phyloP scores from a whole-genome alignment of 2,888 invertebrate genomes.

The Sisyra terminalis region DNA sequence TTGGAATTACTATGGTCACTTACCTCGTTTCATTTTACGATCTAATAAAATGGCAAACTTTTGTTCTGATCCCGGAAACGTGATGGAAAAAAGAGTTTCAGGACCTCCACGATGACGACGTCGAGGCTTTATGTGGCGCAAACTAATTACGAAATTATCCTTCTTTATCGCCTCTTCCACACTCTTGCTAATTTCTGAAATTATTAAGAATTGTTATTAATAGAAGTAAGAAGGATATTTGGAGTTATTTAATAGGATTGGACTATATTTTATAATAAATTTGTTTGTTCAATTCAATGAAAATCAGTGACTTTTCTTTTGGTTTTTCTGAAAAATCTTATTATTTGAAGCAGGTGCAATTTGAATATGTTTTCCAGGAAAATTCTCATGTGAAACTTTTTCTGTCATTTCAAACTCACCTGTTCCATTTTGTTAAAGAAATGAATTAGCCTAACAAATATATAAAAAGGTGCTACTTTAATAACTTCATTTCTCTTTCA shows the following conservation, averaged over 20 bases:
- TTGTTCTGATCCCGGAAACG: constrained; percentile 33
- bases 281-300: too few relatives aligned
- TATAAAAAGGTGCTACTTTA: too few relatives aligned
- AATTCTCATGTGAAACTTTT: too few relatives aligned
- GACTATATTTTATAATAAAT: too few relatives aligned
- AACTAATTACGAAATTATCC: constrained; percentile 33
- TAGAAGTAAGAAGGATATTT: neutral
- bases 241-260: too few relatives aligned
- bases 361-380: too few relatives aligned
- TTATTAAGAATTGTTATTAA: neutral
- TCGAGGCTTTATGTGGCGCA: constrained; percentile 33
- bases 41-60: constrained; percentile 37
- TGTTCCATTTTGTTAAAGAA: too few relatives aligned
- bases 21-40: constrained; percentile 34
- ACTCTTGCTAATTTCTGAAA: constrained; percentile 30
- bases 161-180: constrained; percentile 32
- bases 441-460: too few relatives aligned
- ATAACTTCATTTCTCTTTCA: neutral
- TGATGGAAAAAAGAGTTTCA: constrained; percentile 37
- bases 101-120: constrained; percentile 26
- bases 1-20: constrained; percentile 12
- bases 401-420: too few relatives aligned
- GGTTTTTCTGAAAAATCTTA: too few relatives aligned
- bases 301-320: too few relatives aligned
- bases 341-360: too few relatives aligned